Evolutionary conservation across 2,113 vertebrate genomes (phyloP).

Genomic region (Poeciliopsis prolifica): DNA sequence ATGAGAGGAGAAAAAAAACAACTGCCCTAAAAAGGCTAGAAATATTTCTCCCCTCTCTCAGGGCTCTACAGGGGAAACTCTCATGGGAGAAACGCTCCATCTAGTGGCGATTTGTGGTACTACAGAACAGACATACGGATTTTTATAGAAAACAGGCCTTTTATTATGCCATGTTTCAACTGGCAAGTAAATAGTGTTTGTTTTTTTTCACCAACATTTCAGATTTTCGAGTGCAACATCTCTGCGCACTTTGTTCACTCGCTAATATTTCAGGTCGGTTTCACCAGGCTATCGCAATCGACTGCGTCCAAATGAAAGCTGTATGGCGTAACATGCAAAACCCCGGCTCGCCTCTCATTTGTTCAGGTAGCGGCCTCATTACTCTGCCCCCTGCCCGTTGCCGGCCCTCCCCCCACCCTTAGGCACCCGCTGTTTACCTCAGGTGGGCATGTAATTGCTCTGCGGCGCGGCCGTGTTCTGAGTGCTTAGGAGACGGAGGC

Average conservation of each 20-base stretch:
- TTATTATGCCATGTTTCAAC: neutral
- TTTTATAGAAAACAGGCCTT: neutral
- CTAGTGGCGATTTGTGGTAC: constrained; percentile 64
- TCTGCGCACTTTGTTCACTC: neutral
- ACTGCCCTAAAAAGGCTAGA: neutral
- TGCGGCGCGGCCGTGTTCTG: constrained; percentile 59
- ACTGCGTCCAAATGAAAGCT: constrained; percentile 19
- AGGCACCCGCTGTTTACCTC: constrained; percentile 66
- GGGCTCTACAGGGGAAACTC: constrained; percentile 24
- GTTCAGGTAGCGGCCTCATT: constrained; percentile 58
- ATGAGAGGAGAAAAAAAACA: neutral
- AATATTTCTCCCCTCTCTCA: constrained; percentile 49
- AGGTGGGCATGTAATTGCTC: constrained; percentile 75
- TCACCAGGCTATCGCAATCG: neutral
- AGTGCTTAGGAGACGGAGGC: constrained; percentile 53
- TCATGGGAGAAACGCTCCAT: constrained; percentile 73
- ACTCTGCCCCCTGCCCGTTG: constrained; percentile 57
- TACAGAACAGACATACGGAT: constrained; percentile 14
- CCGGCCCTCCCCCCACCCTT: constrained; percentile 49
- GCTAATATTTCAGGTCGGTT: neutral
- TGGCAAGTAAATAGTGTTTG: neutral
- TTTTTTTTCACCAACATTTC: neutral
- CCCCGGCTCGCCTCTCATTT: constrained; percentile 37
- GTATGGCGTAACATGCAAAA: constrained; percentile 22
- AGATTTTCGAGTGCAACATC: neutral